Conservation (phyloP, 2,113 vertebrate species). For the Tetrax tetrax region DNA sequence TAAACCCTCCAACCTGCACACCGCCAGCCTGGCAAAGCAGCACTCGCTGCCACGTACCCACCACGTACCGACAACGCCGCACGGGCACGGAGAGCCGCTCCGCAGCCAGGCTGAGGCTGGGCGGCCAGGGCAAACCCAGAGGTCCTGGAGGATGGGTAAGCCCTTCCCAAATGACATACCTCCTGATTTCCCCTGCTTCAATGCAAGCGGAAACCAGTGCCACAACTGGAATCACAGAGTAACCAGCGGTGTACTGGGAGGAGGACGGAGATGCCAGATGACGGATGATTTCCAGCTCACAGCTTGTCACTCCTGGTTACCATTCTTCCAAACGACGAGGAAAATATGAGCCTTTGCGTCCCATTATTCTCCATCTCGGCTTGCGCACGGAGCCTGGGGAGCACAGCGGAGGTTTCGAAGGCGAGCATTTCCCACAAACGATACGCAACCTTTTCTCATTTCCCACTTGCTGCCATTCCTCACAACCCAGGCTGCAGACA, state of each 20-base stretch:
- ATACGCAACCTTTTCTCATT: not conserved
- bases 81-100: not conserved
- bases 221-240: not conserved
- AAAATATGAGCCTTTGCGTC: not conserved
- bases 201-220: not conserved
- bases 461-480: not conserved
- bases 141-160: not conserved
- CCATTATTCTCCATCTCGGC: not conserved
- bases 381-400: not conserved
- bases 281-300: not conserved
- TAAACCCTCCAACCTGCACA: not conserved
- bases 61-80: rapidly evolving
- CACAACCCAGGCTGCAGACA: not conserved
- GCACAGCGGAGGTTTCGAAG: not conserved
- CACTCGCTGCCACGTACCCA: not conserved
- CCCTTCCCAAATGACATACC: not conserved
- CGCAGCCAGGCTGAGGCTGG: not conserved
- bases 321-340: not conserved
- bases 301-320: not conserved
- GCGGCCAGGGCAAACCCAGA: not conserved
- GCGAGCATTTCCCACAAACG: not conserved
- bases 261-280: not conserved
- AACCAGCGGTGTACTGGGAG: rapidly evolving
- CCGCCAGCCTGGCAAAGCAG: not conserved
- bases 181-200: too few species aligned